Conservation (phyloP, 2,797 vertebrate species). For the Hypotaenidia philippensis region DNA sequence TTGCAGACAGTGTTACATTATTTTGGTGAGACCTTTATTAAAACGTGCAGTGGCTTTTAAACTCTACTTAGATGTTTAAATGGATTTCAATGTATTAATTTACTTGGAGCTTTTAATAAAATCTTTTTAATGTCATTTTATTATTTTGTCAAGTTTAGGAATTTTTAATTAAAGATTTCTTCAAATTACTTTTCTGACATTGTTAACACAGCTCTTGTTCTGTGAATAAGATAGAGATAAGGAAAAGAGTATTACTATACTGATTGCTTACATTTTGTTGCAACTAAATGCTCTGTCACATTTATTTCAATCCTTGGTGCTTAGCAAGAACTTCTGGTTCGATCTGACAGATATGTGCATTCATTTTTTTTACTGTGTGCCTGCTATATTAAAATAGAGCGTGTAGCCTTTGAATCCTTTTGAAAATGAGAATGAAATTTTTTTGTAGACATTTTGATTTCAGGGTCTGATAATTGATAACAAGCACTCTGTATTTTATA, state of each 20-base stretch:
- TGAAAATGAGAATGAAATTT: neutral
- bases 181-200: neutral
- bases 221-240: neutral
- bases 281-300: neutral
- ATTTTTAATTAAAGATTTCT: constrained; percentile 6
- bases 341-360: neutral
- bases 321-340: neutral
- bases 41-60: neutral
- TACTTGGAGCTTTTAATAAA: neutral
- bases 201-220: neutral
- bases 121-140: neutral
- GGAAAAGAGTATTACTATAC: neutral
- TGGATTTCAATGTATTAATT: neutral
- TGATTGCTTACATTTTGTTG: neutral
- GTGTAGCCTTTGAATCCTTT: neutral
- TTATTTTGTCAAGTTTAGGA: neutral
- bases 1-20: neutral
- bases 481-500: neutral
- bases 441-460: neutral
- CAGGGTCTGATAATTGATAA: neutral
- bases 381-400: neutral
- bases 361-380: neutral
- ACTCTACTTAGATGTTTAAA: neutral
- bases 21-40: neutral
- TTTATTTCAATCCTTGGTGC: neutral